Base-by-base conservation (phyloP, 2,888 invertebrate species). In the Tethea ocularis region DNA sequence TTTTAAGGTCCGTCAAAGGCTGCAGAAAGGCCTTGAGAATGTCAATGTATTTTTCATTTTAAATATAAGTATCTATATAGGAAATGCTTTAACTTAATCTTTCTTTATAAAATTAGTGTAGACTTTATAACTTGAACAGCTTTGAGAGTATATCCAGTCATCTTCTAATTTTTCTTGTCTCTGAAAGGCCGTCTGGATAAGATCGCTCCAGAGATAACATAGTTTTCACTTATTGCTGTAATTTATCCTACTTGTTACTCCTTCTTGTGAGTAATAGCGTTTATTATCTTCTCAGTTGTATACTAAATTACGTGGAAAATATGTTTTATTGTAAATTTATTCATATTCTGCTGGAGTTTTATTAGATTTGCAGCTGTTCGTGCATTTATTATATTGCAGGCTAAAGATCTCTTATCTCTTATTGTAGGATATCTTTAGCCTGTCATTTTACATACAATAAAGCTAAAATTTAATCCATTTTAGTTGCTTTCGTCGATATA, bases 191-290 rank as follows among this genome's bases (percentile, higher is more conserved):
- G 46, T 46, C 20, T 46, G 46, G 46, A 46, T 46, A n/a, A 20
- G 7, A 46, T n/a, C 17, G 20, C 7, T 46, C 20, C 15, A 10
- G 15, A n/a, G 17, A 46, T 46, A 46, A 46, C n/a, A 46, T 46
- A 46, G 46, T 46, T 46, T 20, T 20, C 46, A 46, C 46, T 46
- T 20, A 46, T 46, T 15, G 46, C 46, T 20, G 20, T 46, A 46
- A 46, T 46, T 46, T 20, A 46, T 46, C n/a, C 46, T 46, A 20
- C 46, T 46, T 46, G 46, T 46, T 41, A 41, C 41, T 46, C 46
- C 46, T 38, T 38, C 33, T 33, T 33, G 33, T 33, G 33, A 33
- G 33, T 33, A 33, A 33, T 38, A 10, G 20, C 20, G 20, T 3
- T 46, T 17, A 46, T 46, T 46, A 46, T 46, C n/a, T 20, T 10